phyloP scores from a whole-genome alignment of 35 echinoderm and acorn worm genomes.

The Ophiothrix spiculata region DNA sequence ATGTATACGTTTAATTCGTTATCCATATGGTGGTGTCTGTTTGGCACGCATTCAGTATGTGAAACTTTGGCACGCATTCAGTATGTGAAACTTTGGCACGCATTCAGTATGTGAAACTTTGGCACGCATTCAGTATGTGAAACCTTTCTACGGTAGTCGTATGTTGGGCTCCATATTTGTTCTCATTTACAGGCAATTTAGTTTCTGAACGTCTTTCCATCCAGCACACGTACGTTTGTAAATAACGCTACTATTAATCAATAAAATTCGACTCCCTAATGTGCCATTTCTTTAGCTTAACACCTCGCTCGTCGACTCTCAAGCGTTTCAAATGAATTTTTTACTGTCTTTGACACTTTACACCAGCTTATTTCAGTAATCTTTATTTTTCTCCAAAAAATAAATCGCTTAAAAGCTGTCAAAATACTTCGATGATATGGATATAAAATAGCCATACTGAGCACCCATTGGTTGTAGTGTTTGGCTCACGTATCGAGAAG shows the following conservation, averaged over 20 bases:
- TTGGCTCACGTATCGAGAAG: not conserved
- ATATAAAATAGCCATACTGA: not conserved
- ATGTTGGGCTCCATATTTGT: too few relatives aligned
- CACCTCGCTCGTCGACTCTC: not conserved
- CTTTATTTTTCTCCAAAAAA: not conserved
- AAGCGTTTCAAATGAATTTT: not conserved
- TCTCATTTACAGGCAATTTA: too few relatives aligned
- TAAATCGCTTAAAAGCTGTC: not conserved
- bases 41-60: too few relatives aligned
- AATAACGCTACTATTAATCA: conserved; percentile 2
- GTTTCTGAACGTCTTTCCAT: too few relatives aligned
- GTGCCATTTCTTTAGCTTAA: not conserved
- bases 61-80: too few relatives aligned
- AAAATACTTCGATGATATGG: not conserved
- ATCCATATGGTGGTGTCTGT: too few relatives aligned
- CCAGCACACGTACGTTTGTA: too few relatives aligned
- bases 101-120: too few relatives aligned
- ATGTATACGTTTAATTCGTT: too few relatives aligned
- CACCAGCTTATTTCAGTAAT: not conserved
- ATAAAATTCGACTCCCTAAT: not conserved
- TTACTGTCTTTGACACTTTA: not conserved
- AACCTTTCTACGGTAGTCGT: too few relatives aligned
- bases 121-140: too few relatives aligned
- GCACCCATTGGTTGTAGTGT: not conserved
- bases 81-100: too few relatives aligned